Evolutionary conservation across 2,113 vertebrate species (phyloP).

Genomic region (Tapirus terrestris): DNA sequence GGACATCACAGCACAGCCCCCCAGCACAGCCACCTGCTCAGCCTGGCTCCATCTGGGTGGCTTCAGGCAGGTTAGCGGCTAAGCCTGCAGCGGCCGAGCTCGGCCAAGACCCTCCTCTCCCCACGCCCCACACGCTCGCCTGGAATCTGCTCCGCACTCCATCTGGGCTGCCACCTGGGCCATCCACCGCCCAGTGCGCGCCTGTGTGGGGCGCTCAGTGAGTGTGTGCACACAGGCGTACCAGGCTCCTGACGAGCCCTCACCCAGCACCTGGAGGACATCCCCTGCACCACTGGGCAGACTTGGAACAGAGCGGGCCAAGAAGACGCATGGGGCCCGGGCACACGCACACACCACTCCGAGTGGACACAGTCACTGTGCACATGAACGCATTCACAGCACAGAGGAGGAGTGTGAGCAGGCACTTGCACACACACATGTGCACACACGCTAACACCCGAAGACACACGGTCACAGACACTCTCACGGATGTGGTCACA

Average conservation of each 20-base stretch:
- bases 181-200: neutral
- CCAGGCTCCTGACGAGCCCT: neutral
- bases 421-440: neutral
- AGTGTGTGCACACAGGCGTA: neutral
- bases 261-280: neutral
- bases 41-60: conserved; percentile 76
- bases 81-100: conserved; percentile 40
- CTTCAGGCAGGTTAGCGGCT: conserved; percentile 66
- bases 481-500: neutral
- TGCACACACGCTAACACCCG: neutral
- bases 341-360: neutral
- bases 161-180: conserved; percentile 80
- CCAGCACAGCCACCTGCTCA: conserved; percentile 74
- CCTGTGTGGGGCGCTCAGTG: neutral
- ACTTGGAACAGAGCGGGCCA: neutral
- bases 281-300: neutral
- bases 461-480: neutral
- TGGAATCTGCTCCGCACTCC: neutral
- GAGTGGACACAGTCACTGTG: neutral
- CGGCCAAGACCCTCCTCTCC: conserved; percentile 74
- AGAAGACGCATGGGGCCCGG: too few relatives aligned
- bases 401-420: neutral
- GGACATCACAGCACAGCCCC: conserved; percentile 29
- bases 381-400: neutral
- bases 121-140: neutral